Evolutionary conservation across 2,113 vertebrate species (phyloP).

Genomic region (Dascyllus trimaculatus): DNA sequence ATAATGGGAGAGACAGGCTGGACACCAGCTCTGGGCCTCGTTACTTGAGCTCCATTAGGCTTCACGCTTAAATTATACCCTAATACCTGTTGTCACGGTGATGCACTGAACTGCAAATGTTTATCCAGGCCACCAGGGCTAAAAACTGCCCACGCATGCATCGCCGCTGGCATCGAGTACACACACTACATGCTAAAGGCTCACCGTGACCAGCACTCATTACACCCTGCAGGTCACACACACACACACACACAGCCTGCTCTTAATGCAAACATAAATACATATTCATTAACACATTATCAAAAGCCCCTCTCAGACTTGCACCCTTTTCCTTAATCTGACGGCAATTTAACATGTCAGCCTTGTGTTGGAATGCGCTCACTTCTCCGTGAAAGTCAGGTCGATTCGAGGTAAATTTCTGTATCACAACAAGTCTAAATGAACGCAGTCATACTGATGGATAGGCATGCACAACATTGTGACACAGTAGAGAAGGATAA

Average conservation of each 20-base stretch:
- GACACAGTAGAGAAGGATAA: too few species aligned
- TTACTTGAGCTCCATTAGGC: conserved; percentile 83
- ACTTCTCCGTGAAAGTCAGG: neutral
- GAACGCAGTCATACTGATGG: neutral
- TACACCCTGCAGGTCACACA: conserved; percentile 37
- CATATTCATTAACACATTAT: conserved; percentile 38
- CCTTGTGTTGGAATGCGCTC: neutral
- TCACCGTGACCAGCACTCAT: neutral
- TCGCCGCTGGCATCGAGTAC: conserved; percentile 20
- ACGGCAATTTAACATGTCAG: conserved; percentile 9
- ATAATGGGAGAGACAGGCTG: conserved; percentile 74
- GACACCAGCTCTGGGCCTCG: conserved; percentile 71
- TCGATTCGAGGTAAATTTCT: neutral
- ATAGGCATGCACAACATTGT: too few species aligned
- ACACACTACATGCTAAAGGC: conserved; percentile 32
- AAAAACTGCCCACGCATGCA: conserved; percentile 39
- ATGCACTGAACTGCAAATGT: conserved; percentile 72
- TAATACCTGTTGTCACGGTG: conserved; percentile 82
- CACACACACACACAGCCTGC: conserved; percentile 21
- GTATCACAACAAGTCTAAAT: neutral
- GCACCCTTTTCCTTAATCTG: neutral
- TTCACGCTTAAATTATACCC: conserved; percentile 74
- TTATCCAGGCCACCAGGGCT: conserved; percentile 71
- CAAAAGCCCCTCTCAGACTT: conserved; percentile 6
- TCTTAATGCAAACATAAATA: conserved; percentile 23